These are phyloP conservation scores for Hirudo medicinalis DNA, from an alignment of 1,140 invertebrate species.

Conservation along the genomic window DNA sequence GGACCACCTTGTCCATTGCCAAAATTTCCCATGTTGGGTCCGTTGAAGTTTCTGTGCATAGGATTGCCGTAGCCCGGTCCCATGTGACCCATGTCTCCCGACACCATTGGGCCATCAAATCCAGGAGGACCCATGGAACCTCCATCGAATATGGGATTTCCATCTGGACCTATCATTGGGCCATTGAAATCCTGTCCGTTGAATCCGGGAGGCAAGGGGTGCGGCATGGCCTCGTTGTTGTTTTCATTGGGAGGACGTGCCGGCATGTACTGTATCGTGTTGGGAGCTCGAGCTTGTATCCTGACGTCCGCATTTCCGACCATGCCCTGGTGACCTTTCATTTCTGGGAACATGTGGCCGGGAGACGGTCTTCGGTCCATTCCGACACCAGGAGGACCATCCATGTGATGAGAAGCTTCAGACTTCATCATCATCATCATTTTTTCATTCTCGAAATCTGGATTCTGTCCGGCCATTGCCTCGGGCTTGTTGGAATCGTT, in stretches of 20 bases:
- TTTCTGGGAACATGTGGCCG: neutral
- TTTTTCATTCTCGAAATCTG: slow-evolving; percentile 8
- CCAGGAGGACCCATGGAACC: slow-evolving; percentile 28
- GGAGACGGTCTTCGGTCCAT: neutral
- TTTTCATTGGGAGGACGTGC: slow-evolving; percentile 39
- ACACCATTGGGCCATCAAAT: slow-evolving; percentile 7
- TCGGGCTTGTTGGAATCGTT: neutral
- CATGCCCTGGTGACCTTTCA: slow-evolving; percentile 12
- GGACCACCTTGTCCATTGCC: slow-evolving; percentile 10
- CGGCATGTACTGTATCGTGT: slow-evolving; percentile 93
- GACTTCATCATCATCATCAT: neutral
- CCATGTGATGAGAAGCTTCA: neutral
- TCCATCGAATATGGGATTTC: slow-evolving; percentile 20
- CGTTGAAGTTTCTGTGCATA: slow-evolving; percentile 15
- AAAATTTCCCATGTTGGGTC: slow-evolving; percentile 3
- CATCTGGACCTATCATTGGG: slow-evolving; percentile 29
- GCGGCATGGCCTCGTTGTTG: slow-evolving; percentile 7
- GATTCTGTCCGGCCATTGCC: neutral
- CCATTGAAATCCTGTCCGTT: slow-evolving; percentile 26
- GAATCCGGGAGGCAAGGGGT: slow-evolving; percentile 23
- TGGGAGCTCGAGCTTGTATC: slow-evolving; percentile 87
- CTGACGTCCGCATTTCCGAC: slow-evolving; percentile 42
- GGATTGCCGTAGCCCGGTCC: slow-evolving; percentile 9
- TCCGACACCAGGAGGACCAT: neutral
- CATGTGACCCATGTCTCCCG: slow-evolving; percentile 23